Evolutionary conservation across 2,888 invertebrate species (phyloP), one percentile per base, ranked within the genome.

Genomic region (Rhamphomyia laevipes): DNA sequence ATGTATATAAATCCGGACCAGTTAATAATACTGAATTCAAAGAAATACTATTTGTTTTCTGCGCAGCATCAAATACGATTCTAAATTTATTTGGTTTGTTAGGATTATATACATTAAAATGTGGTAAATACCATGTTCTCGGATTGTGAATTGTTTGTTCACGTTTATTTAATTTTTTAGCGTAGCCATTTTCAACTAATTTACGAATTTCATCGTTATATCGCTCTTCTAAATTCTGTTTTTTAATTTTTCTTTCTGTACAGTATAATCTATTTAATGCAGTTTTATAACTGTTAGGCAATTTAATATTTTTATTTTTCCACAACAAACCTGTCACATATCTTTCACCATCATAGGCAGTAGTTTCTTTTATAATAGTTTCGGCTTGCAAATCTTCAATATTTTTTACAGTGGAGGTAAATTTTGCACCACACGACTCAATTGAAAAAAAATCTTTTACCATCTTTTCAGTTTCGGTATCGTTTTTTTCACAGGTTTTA

Each of bases 41-140:
- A n/a, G 51, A 51, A 4, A 50, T 23, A 1, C 58, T 58, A 15
- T 46, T 13, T 0, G 45, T 45, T 41, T 56, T 53, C 0, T 57
- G 55, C 2, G 60, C 57, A 6, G 58, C 58, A 40, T 59, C 60
- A 35, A 57, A 57, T 1, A 61, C 60, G 6, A 59, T 15, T 3
- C 60, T 43, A 1, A 59, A 13, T 48, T 58, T 58, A 0, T 51
- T 53, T 1, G 58, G 58, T 48, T 61, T 61, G 46, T 57, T 53
- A 11, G 46, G 50, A 33, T 51, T 50, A 7, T 11, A 13, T 15
- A 49, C 48, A 5, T 33, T 45, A 16, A 49, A 49, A n/a, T 49
- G 48, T 12, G 45, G 48, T 10, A 44, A 21, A n/a, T 40, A 48
- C 43, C 43, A 48, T 1, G 16, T 48, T 13, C n/a, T 11, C 4